phyloP scores from a whole-genome alignment of 1,140 invertebrate species.

The Brachionus sp. region DNA sequence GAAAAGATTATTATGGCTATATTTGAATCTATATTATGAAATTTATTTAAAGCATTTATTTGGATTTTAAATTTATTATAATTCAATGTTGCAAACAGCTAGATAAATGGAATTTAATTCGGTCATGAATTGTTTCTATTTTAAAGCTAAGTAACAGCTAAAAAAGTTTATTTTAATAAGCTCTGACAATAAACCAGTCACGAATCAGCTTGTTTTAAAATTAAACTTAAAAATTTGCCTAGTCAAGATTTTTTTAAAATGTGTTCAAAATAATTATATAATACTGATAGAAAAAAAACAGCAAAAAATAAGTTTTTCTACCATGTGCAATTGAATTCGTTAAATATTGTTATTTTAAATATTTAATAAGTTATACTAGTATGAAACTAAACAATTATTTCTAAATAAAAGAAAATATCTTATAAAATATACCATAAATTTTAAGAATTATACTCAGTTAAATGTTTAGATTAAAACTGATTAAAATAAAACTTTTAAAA shows the following conservation, averaged over 20 bases:
- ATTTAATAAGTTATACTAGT: background rate
- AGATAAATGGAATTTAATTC: background rate
- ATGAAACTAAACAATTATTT: too few relatives aligned
- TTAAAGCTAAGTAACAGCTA: background rate
- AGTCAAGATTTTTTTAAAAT: background rate
- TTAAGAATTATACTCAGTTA: too few relatives aligned
- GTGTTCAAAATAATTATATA: background rate
- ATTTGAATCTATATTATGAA: background rate
- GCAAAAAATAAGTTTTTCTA: background rate
- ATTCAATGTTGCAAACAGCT: background rate
- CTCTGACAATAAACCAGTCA: background rate
- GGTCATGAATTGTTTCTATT: background rate
- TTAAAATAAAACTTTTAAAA: too few relatives aligned
- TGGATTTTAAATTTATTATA: constrained; percentile 6
- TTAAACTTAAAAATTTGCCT: background rate
- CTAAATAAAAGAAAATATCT: too few relatives aligned
- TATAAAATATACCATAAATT: too few relatives aligned
- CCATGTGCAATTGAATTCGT: background rate
- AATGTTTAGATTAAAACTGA: too few relatives aligned
- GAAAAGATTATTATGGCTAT: background rate
- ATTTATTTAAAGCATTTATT: background rate
- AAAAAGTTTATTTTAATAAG: background rate
- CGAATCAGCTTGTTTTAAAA: background rate
- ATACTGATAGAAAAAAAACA: background rate
- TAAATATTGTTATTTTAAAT: background rate